Conservation (phyloP, 1,140 invertebrate genomes). For the Eurytemora carolleeae region DNA sequence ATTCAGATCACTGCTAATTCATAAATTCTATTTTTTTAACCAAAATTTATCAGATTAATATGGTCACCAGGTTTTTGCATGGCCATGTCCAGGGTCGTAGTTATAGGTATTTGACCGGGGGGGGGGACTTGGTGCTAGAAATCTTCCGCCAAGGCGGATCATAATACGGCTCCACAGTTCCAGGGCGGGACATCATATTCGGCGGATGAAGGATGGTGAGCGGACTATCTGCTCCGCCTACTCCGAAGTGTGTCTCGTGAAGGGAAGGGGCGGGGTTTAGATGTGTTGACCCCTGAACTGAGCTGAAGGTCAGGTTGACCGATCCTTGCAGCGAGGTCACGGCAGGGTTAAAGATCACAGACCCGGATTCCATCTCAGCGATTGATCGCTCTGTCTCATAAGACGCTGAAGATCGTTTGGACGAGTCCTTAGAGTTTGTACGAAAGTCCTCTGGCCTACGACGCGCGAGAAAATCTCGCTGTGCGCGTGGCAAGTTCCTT, state of each 20-base stretch:
- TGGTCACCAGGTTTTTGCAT: too few relatives aligned
- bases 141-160: neutral
- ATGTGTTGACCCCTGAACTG: neutral
- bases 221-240: neutral
- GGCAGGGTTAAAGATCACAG: neutral
- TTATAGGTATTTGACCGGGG: too few relatives aligned
- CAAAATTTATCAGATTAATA: too few relatives aligned
- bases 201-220: neutral
- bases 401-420: neutral
- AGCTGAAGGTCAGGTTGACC: too few relatives aligned
- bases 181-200: neutral
- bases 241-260: neutral
- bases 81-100: too few relatives aligned
- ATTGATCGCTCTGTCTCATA: neutral
- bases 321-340: neutral
- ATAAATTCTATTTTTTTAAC: too few relatives aligned
- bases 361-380: neutral
- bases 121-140: neutral
- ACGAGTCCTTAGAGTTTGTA: neutral
- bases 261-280: neutral
- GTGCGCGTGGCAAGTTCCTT: too few relatives aligned
- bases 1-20: too few relatives aligned
- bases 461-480: too few relatives aligned
- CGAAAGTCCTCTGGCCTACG: too few relatives aligned
- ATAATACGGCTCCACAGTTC: neutral